Evolutionary conservation across 2,797 vertebrate species (phyloP), one percentile per base, ranked within the genome.

Genomic region (Paratrypauchen microcephalus): DNA sequence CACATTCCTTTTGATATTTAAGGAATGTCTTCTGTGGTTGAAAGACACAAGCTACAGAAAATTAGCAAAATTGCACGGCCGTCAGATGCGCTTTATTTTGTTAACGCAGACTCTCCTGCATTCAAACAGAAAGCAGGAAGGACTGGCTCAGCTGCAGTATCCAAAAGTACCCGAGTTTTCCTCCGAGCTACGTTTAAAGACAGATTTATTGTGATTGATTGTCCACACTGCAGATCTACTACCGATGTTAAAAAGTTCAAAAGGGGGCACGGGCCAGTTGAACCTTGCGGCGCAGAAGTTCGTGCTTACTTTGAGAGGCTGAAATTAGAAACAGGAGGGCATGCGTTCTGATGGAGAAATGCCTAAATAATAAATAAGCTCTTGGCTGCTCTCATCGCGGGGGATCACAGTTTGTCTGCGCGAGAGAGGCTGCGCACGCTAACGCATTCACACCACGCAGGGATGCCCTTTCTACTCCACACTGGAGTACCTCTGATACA

Each of bases 331-430:
- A 90, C 90, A 85, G 76, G 81, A 91, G 88, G 81, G 90, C 87
- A 89, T 72, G 88, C 88, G 86, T 91, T 91, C 86, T 90, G 88
- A 89, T 87, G 85, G 90, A 88, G 85, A 86, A 89, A 88, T 74
- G 77, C 90, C 87, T 94, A 93, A 94, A 94, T 94, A 92, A 94
- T 94, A 91, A 84, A 94, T 94, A 87, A 91, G 86, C 84, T 84
- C 83, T 90, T 87, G 89, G 90, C 87, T 89, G 87, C 87, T 88
- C 91, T 92, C 87, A 85, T 86, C 80, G 71, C 75, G 82, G 79
- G 84, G 81, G 83, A 85, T 84, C 78, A 68, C 56, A 32, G 61
- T 83, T 85, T 79, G 75, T 83, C 81, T 85, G 78, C 70, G 85
- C 26, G 80, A 73, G 79, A 73, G 86, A 84, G 77, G 78, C 80